Evolutionary conservation across 1,140 invertebrate species (phyloP).

Genomic region (Drosophila ananassae): DNA sequence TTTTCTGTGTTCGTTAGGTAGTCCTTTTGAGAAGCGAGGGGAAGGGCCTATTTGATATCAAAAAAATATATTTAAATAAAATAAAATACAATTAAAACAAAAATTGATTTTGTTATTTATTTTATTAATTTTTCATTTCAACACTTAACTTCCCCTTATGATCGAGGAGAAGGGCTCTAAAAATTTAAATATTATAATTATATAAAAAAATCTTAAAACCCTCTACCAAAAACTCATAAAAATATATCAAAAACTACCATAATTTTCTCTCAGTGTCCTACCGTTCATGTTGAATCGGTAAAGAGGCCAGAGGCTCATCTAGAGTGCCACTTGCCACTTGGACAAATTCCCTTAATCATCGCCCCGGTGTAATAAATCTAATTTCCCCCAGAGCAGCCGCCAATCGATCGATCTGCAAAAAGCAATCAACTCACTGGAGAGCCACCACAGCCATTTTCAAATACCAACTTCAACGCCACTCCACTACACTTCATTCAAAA

Average conservation of each 20-base stretch:
- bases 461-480: constrained; percentile 8
- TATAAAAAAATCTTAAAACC: too few species aligned
- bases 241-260: too few species aligned
- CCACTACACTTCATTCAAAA: neutral
- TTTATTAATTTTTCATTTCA: too few species aligned
- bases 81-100: too few species aligned
- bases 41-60: too few species aligned
- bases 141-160: too few species aligned
- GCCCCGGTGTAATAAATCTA: constrained; percentile 60
- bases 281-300: constrained; percentile 2
- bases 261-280: constrained; percentile 1
- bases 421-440: constrained; percentile 29
- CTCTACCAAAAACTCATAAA: too few species aligned
- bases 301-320: constrained; percentile 20
- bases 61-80: too few species aligned
- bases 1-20: too few species aligned
- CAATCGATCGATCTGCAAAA: constrained; percentile 48
- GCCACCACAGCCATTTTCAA: constrained; percentile 18
- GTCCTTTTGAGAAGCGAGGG: too few species aligned
- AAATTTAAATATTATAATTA: neutral
- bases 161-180: too few species aligned
- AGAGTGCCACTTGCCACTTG: constrained; percentile 50
- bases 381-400: constrained; percentile 51
- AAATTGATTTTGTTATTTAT: too few species aligned
- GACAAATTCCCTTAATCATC: constrained; percentile 66